Evolutionary conservation across 2,888 invertebrate species (phyloP), one percentile per base, ranked within the genome.

Genomic region (Ditula angustiorana): DNA sequence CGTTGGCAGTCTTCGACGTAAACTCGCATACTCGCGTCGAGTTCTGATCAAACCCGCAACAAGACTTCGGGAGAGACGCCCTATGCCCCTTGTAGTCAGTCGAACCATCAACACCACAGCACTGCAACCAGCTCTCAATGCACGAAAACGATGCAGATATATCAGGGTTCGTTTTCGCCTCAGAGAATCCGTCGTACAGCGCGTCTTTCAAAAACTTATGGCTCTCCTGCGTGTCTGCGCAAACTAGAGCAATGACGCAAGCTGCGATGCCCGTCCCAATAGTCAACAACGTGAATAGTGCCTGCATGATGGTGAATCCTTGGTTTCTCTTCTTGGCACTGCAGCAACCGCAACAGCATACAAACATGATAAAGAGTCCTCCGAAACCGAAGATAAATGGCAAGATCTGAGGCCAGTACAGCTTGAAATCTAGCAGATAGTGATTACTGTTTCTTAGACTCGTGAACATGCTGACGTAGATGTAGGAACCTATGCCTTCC

Each of bases 281-380:
- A 10, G 58, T 64, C 10, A 64, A 11, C 2, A 28, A 2, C 1
- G 58, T 63, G 23, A 64, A 64, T n/a, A 53, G 13, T 8, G 26
- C 58, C 10, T 64, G 64, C 64, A 59, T 59, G 30, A 64, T 33
- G 3, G 59, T 59, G 19, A 64, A 53, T 1, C 64, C 53, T 16
- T 64, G 57, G 46, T 53, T 52, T 13, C 47, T 46, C 28, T 64
- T 64, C 11, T 33, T 8, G 2, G 64, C 47, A 30, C 46, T 59
- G 10, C 44, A 64, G 37, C 64, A 64, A 0, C 64, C 64, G 11
- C 59, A 64, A 10, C 52, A 64, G 28, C 53, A 30, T 11, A 64
- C 59, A 28, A 64, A 64, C 23, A 64, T 23, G 21, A 64, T 41
- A 53, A 64, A 64, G 16, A 64, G 21, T 2, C 64, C 64, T 10